Evolutionary conservation across 2,113 vertebrate species (phyloP).

Genomic region (Cryptomyrus ogoouensis): DNA sequence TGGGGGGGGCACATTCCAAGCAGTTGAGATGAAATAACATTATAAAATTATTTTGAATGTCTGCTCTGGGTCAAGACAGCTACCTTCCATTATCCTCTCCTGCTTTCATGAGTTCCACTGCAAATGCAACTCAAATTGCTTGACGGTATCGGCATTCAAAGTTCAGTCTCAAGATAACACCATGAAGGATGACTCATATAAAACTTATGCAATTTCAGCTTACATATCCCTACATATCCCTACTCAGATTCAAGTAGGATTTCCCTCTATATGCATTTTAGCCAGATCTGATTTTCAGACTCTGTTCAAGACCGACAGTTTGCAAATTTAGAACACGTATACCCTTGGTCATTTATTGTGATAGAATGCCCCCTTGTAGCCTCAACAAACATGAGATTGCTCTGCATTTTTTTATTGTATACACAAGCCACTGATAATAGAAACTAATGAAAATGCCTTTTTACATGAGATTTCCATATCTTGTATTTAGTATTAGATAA

Average conservation of each 20-base stretch:
- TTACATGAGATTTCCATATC: neutral
- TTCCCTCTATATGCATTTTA: neutral
- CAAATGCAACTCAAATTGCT: slow-evolving; percentile 1
- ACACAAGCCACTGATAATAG: neutral
- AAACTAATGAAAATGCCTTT: neutral
- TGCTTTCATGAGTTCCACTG: neutral
- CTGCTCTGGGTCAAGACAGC: neutral
- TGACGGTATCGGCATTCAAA: neutral
- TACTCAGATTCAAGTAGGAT: neutral
- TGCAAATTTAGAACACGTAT: neutral
- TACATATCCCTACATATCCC: neutral
- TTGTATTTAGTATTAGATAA: neutral
- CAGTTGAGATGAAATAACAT: neutral
- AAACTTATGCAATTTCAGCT: neutral
- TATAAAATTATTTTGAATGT: neutral
- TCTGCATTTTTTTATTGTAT: neutral
- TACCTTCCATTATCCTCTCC: neutral
- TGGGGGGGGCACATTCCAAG: neutral
- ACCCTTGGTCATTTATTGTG: neutral
- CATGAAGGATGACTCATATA: neutral
- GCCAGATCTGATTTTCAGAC: neutral
- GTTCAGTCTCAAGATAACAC: neutral
- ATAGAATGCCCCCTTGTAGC: neutral
- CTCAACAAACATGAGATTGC: neutral
- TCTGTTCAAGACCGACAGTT: neutral